Evolutionary conservation across 1,140 invertebrate species (phyloP).

Genomic region (Lysiphlebus fabarum): DNA sequence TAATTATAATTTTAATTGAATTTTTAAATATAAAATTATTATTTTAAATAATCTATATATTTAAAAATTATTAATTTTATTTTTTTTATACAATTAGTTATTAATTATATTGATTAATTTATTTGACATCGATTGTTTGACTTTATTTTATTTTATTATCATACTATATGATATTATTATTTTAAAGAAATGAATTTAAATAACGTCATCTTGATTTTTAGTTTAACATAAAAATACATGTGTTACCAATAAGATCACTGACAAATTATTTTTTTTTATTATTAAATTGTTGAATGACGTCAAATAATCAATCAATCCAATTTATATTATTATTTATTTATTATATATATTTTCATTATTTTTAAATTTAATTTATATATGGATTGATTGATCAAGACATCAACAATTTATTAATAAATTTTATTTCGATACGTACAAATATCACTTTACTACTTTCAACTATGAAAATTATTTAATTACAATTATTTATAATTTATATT

Average conservation of each 20-base stretch:
- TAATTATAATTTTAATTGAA: neutral
- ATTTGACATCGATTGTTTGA: constrained; percentile 14
- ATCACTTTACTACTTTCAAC: constrained; percentile 15
- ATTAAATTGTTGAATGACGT: constrained; percentile 14
- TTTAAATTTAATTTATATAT: constrained; percentile 4
- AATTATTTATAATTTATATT: constrained; percentile 15
- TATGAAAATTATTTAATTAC: constrained; percentile 4
- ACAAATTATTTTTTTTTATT: neutral
- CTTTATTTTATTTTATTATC: neutral
- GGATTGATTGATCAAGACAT: constrained; percentile 14
- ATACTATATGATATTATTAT: no score
- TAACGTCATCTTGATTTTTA: no score
- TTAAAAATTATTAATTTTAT: no score
- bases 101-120: neutral
- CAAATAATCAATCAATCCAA: constrained; percentile 16
- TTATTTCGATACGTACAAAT: constrained; percentile 23
- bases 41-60: no score
- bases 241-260: neutral
- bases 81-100: constrained; percentile 1
- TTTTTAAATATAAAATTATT: constrained; percentile 3
- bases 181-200: no score
- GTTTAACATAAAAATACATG: no score
- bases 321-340: constrained; percentile 1
- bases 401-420: no score
- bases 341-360: neutral